Percentiles rank a stretch among this genome's conserved stretches.
Conservation (phyloP, 2,888 invertebrate genomes). For the Griposia aprilina region DNA sequence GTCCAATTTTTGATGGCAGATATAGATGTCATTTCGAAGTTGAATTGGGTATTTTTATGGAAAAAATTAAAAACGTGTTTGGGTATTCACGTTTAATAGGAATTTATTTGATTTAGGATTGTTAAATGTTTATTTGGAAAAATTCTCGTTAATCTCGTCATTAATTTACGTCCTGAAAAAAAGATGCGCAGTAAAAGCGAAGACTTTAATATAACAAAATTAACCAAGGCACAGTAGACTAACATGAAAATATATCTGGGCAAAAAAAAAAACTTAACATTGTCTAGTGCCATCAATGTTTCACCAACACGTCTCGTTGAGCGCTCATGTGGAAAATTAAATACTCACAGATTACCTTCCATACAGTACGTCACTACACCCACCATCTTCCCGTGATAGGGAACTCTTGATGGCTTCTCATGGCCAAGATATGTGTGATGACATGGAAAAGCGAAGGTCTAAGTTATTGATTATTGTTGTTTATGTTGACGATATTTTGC, state of each 20-base stretch:
- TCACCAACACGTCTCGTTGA: conserved; percentile 52
- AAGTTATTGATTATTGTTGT: conserved; percentile 17
- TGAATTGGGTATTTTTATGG: neutral
- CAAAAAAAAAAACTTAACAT: conserved; percentile 18
- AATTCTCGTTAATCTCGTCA: neutral
- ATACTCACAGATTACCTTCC: conserved; percentile 50
- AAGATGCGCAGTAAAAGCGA: neutral
- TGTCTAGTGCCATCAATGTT: conserved; percentile 38
- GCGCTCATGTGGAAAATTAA: conserved; percentile 68
- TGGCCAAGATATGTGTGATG: conserved; percentile 46
- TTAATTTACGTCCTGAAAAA: neutral
- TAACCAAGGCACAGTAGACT: neutral
- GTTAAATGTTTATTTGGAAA: neutral
- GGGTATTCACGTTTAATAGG: no score
- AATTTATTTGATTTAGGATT: neutral
- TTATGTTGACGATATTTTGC: conserved; percentile 34
- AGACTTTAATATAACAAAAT: neutral
- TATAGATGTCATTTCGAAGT: neutral
- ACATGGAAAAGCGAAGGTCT: conserved; percentile 39
- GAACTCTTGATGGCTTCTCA: conserved; percentile 46
- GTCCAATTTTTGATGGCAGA: neutral
- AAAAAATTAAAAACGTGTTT: neutral
- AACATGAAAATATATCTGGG: neutral
- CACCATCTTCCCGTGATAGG: conserved; percentile 40
- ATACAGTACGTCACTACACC: conserved; percentile 62